Evolutionary conservation across 2,797 vertebrate genomes (phyloP).

Genomic region (Aeoliscus strigatus): DNA sequence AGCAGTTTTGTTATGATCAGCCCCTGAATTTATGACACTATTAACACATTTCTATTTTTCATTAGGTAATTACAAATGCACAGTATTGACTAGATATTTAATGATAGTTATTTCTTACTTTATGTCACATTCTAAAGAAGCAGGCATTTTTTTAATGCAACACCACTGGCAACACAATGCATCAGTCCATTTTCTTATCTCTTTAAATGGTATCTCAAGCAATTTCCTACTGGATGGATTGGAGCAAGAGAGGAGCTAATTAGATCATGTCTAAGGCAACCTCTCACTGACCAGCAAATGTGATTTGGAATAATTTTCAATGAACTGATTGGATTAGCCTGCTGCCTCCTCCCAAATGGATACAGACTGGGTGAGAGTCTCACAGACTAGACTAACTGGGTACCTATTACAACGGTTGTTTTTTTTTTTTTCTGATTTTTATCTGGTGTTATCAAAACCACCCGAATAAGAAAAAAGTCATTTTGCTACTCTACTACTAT

Average conservation of each 20-base stretch:
- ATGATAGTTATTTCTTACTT: background rate
- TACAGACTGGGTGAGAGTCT: constrained; percentile 38
- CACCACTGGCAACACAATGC: constrained; percentile 21
- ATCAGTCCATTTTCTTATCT: constrained; percentile 70
- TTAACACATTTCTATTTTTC: background rate
- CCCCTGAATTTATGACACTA: background rate
- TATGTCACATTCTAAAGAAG: constrained; percentile 12
- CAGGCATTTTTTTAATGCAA: constrained; percentile 20
- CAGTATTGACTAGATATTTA: too few relatives aligned
- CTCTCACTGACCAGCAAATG: constrained; percentile 69
- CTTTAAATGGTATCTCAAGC: constrained; percentile 41
- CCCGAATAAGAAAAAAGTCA: constrained; percentile 4
- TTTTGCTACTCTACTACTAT: constrained; percentile 1
- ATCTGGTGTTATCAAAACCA: background rate
- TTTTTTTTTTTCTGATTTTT: background rate
- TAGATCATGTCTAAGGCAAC: constrained; percentile 68
- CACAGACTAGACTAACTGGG: constrained; percentile 20
- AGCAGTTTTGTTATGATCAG: background rate
- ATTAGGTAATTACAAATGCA: background rate
- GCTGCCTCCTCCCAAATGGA: constrained; percentile 47
- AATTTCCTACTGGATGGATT: constrained; percentile 66
- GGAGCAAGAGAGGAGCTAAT: constrained; percentile 63
- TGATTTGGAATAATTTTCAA: constrained; percentile 72
- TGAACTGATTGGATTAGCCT: constrained; percentile 69
- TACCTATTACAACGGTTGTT: constrained; percentile 9